phyloP scores from a whole-genome alignment of 2,888 invertebrate genomes.

The Yponomeuta malinellus region DNA sequence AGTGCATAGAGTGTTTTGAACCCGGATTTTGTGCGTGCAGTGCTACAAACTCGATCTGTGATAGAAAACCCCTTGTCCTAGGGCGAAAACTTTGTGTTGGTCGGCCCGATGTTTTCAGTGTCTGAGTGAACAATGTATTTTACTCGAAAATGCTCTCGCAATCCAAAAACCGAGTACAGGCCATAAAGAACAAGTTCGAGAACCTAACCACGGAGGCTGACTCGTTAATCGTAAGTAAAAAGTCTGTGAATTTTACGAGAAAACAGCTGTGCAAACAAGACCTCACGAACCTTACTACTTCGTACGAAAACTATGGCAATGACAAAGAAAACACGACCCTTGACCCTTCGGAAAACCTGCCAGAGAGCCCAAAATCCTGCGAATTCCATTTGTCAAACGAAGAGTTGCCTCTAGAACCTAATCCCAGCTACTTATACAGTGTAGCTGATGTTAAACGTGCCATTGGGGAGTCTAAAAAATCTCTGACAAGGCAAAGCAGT shows the following conservation, averaged over 20 bases:
- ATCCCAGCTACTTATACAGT: slow-evolving; percentile 55
- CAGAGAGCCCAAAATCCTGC: slow-evolving; percentile 11
- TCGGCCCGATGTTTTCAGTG: neutral
- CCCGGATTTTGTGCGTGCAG: slow-evolving; percentile 17
- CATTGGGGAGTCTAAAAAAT: slow-evolving; percentile 45
- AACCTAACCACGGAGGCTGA: slow-evolving; percentile 54
- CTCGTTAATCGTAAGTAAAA: slow-evolving; percentile 29
- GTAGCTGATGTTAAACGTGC: slow-evolving; percentile 49
- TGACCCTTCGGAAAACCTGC: neutral
- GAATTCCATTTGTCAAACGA: slow-evolving; percentile 35
- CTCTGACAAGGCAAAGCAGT: slow-evolving; percentile 59
- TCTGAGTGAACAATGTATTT: neutral
- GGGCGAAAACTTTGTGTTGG: neutral
- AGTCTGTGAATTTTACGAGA: slow-evolving; percentile 20
- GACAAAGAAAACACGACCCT: slow-evolving; percentile 19
- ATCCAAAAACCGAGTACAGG: slow-evolving; percentile 75
- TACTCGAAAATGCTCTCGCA: slow-evolving; percentile 58
- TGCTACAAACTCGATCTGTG: slow-evolving; percentile 13
- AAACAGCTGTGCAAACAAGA: slow-evolving; percentile 27
- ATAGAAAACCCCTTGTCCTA: too few relatives aligned
- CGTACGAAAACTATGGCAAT: slow-evolving; percentile 9
- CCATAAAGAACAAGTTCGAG: slow-evolving; percentile 80
- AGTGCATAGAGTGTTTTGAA: slow-evolving; percentile 23
- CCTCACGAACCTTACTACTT: neutral
- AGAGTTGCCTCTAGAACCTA: slow-evolving; percentile 40